Base-by-base conservation (phyloP, 2,113 vertebrate genomes). In the Carlito syrichta region DNA sequence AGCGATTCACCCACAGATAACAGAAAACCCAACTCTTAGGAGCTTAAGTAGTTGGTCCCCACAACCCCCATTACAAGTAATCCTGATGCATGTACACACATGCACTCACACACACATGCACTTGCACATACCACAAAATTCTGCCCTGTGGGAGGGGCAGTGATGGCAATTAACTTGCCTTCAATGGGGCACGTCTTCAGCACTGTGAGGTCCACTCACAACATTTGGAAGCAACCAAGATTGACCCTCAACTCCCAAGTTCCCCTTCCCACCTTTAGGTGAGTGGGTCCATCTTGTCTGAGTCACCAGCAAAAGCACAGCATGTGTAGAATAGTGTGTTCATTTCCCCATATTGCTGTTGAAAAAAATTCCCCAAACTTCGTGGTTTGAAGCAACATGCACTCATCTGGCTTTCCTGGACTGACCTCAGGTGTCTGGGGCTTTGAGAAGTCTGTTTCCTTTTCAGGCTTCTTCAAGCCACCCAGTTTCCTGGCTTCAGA, bases 1-100 rank as follows among this genome's bases (percentile, higher is more conserved):
- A 74, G 38, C 22, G 4, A 11, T 11, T 48, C 17, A 5, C 27
- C 38, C 45, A 14, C 79, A 56, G 58, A 35, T 23, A n/a, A 63
- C 16, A 45, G 30, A 19, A 3, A 69, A 2, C 32, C 68, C 23
- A 7, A 10, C 11, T 7, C 40, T 12, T 17, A 23, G 54, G 58
- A 3, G 4, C 76, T 58, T 38, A 23, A 30, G 45, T 2, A 1
- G 16, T 0, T 35, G 30, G 6, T 6, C 4, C 43, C 17, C 27
- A 1, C 48, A 13, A 23, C 13, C 43, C 2, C 3, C 14, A 48
- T 27, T 8, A 12, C 14, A n/a, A 69, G 43, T 38, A 50, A 35
- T 25, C 27, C 81, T 8, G 2, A 48, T 66, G 22, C 43, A 10
- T n/a, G n/a, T n/a, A n/a, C n/a, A n/a, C n/a, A n/a, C n/a, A n/a